Conservation (phyloP, 2,113 vertebrate genomes). For the Syngnathoides biaculeatus region DNA sequence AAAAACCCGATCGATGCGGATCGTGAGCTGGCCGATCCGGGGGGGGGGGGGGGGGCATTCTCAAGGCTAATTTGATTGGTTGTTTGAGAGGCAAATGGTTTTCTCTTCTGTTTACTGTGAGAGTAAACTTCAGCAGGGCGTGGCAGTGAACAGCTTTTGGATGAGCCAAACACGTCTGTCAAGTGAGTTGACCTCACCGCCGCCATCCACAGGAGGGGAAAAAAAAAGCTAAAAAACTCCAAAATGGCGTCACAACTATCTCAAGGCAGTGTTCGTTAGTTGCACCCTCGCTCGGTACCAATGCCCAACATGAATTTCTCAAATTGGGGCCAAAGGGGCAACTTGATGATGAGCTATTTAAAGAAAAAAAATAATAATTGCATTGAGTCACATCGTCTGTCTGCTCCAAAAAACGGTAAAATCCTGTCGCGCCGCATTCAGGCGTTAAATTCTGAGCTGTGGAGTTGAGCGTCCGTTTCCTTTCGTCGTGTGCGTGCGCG, state of each 20-base stretch:
- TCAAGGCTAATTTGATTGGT: too few relatives aligned
- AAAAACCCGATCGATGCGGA: not conserved
- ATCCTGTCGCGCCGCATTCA: not conserved
- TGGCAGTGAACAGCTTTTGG: too few relatives aligned
- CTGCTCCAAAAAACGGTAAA: not conserved
- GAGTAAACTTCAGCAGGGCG: too few relatives aligned
- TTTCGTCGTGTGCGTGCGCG: too few relatives aligned
- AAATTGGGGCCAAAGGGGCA: not conserved
- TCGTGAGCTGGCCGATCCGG: not conserved
- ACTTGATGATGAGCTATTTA: not conserved
- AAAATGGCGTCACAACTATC: not conserved
- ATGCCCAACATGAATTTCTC: not conserved
- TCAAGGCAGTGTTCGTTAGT: not conserved
- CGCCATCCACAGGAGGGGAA: too few relatives aligned
- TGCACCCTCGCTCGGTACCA: too few relatives aligned
- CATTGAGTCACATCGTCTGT: not conserved
- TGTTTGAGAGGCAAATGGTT: too few relatives aligned
- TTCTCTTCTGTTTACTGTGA: too few relatives aligned
- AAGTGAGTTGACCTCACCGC: too few relatives aligned
- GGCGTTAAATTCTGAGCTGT: not conserved
- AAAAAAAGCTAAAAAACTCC: not conserved
- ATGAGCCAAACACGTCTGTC: too few relatives aligned
- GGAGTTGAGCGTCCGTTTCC: too few relatives aligned
- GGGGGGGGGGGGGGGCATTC: too few relatives aligned
- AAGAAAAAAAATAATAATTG: not conserved